These are phyloP conservation scores for Scaptomyza montana DNA, from an alignment of 1,140 invertebrate genomes.

Conservation along the genomic window DNA sequence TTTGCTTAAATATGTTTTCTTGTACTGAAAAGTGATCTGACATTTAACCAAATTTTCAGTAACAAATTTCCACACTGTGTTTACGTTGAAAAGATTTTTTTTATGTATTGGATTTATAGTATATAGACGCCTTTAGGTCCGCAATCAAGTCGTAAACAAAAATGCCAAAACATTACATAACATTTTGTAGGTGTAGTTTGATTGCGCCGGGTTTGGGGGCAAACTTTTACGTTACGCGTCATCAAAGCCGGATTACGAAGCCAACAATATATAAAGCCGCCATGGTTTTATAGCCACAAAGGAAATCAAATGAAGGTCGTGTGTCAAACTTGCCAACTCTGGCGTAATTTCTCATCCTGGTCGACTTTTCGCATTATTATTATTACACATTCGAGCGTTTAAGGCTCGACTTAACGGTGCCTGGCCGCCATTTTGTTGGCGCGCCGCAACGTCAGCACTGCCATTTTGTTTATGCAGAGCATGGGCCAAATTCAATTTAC, in stretches of 20 bases:
- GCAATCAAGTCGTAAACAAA: conserved; percentile 4
- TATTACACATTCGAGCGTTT: conserved; percentile 29
- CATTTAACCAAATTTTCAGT: no score
- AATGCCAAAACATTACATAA: background rate
- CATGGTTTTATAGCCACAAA: conserved; percentile 20
- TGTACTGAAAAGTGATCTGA: background rate
- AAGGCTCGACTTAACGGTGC: conserved; percentile 52
- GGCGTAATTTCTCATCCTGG: conserved; percentile 45
- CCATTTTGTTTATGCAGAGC: conserved; percentile 33
- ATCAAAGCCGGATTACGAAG: conserved; percentile 42
- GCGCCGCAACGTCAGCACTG: conserved; percentile 11
- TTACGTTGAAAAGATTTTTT: background rate
- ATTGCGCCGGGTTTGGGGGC: conserved; percentile 2
- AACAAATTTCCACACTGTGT: no score
- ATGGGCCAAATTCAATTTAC: conserved; percentile 45
- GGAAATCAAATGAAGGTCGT: conserved; percentile 23
- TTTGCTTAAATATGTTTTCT: background rate
- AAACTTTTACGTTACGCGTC: conserved; percentile 42
- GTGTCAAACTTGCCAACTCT: conserved; percentile 27
- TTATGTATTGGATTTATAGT: no score
- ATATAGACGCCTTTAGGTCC: conserved; percentile 22
- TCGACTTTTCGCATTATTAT: conserved; percentile 40
- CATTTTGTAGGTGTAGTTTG: conserved; percentile 25
- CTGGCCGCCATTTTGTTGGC: conserved; percentile 34
- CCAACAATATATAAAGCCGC: conserved; percentile 13